phyloP scores from a whole-genome alignment of 2,888 invertebrate species.

The Beris morrisii region DNA sequence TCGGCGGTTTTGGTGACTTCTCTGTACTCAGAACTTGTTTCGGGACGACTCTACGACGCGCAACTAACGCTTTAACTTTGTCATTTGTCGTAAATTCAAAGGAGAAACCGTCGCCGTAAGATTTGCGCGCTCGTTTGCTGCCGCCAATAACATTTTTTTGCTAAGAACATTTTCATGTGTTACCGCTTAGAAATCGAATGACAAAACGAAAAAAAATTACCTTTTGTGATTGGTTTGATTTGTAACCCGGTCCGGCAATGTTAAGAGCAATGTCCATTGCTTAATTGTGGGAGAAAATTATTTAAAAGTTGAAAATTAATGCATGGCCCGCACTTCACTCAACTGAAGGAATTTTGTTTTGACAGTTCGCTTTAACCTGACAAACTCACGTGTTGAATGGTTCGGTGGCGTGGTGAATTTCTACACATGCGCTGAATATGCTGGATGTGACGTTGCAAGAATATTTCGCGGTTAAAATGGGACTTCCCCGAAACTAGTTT shows the following conservation, averaged over 20 bases:
- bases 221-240: background rate
- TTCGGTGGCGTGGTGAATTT: background rate
- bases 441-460: no score
- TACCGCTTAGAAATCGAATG: background rate
- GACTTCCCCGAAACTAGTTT: background rate
- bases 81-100: slow-evolving; percentile 47
- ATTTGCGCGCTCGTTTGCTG: background rate
- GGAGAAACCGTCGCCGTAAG: slow-evolving; percentile 42
- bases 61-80: slow-evolving; percentile 52
- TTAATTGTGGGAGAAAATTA: background rate
- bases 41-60: slow-evolving; percentile 44
- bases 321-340: background rate
- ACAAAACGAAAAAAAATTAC: background rate
- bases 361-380: slow-evolving; percentile 33
- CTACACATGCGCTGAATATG: slow-evolving; percentile 27
- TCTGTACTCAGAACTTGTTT: background rate
- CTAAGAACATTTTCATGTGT: background rate
- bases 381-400: slow-evolving; percentile 23
- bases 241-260: background rate
- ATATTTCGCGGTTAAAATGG: background rate
- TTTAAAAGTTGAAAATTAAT: background rate
- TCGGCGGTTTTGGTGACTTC: background rate
- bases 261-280: slow-evolving; percentile 32
- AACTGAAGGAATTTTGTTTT: slow-evolving; percentile 24
- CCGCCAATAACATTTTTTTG: slow-evolving; percentile 3